These are phyloP conservation scores for Lobophora halterata DNA, from an alignment of 2,888 invertebrate genomes.

Conservation along the genomic window DNA sequence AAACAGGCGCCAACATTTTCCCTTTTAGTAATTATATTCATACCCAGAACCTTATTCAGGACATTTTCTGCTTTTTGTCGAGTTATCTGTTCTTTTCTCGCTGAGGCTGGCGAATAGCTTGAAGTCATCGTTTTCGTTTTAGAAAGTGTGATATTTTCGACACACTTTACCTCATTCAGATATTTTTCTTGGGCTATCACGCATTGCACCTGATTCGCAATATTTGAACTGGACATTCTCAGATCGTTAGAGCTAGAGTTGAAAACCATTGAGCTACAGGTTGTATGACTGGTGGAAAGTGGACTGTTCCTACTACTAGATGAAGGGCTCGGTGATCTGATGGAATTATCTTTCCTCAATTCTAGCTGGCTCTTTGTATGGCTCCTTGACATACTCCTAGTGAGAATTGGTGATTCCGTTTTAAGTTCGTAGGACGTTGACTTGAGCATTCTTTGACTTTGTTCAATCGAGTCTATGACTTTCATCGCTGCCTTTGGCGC, in stretches of 20 bases:
- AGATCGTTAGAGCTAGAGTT: constrained; percentile 76
- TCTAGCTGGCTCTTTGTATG: constrained; percentile 69
- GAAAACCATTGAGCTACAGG: constrained; percentile 78
- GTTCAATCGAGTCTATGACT: constrained; percentile 75
- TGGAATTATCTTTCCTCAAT: constrained; percentile 65
- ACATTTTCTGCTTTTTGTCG: constrained; percentile 75
- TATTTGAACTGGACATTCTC: constrained; percentile 74
- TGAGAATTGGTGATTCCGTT: constrained; percentile 67
- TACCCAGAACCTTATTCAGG: constrained; percentile 72
- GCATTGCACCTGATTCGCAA: constrained; percentile 73
- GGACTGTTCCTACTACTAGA: constrained; percentile 77
- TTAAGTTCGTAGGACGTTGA: constrained; percentile 73
- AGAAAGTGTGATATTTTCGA: constrained; percentile 71
- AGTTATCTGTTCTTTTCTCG: constrained; percentile 68
- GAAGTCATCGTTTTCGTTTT: constrained; percentile 56
- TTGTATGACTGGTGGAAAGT: constrained; percentile 74
- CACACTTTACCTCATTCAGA: constrained; percentile 74
- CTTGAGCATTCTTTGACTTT: constrained; percentile 75
- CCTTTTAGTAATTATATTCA: constrained; percentile 70
- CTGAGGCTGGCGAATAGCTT: constrained; percentile 61
- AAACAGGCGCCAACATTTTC: constrained; percentile 68
- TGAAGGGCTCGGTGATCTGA: constrained; percentile 70
- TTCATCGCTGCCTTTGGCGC: constrained; percentile 68
- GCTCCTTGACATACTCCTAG: constrained; percentile 55
- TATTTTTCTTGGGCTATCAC: constrained; percentile 79